These are phyloP conservation scores for Fringilla coelebs DNA, from an alignment of 2,797 vertebrate genomes.

Conservation along the genomic window DNA sequence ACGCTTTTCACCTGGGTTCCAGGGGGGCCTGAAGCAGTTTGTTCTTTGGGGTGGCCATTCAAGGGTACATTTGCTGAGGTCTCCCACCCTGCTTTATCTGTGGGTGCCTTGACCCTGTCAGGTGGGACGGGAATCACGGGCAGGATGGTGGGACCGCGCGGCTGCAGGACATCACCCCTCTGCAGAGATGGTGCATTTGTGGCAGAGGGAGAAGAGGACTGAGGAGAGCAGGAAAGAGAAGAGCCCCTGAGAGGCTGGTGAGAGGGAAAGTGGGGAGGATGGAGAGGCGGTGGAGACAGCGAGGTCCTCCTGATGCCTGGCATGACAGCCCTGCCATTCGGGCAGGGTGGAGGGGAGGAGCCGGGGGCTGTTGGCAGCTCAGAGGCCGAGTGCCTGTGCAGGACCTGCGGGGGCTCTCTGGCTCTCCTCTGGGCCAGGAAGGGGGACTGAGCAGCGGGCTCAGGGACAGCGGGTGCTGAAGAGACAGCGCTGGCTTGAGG, in stretches of 20 bases:
- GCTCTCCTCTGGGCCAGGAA: conserved; percentile 58
- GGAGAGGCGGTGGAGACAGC: conserved; percentile 82
- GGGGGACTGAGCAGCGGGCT: conserved; percentile 25
- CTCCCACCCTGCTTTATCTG: conserved; percentile 65
- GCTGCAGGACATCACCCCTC: conserved; percentile 73
- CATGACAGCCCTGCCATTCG: conserved; percentile 68
- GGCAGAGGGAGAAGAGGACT: conserved; percentile 74
- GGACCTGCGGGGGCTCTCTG: not conserved
- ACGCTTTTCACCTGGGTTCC: conserved; percentile 37
- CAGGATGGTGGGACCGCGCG: conserved; percentile 75
- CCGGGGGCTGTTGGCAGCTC: conserved; percentile 81
- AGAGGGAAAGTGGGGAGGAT: conserved; percentile 75
- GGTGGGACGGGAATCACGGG: conserved; percentile 75
- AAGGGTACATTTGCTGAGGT: not conserved
- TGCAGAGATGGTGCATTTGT: conserved; percentile 75
- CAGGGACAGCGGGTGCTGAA: not conserved
- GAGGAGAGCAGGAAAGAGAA: conserved; percentile 77
- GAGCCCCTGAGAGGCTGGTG: conserved; percentile 62
- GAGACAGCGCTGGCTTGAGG: conserved; percentile 79
- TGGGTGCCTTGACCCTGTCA: conserved; percentile 73
- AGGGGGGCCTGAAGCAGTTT: conserved; percentile 28
- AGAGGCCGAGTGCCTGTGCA: conserved; percentile 64
- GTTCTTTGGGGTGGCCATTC: conserved; percentile 34
- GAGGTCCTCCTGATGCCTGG: conserved; percentile 83
- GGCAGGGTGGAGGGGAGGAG: conserved; percentile 83